phyloP scores from a whole-genome alignment of 2,888 invertebrate genomes.

The Cantharis rufa region DNA sequence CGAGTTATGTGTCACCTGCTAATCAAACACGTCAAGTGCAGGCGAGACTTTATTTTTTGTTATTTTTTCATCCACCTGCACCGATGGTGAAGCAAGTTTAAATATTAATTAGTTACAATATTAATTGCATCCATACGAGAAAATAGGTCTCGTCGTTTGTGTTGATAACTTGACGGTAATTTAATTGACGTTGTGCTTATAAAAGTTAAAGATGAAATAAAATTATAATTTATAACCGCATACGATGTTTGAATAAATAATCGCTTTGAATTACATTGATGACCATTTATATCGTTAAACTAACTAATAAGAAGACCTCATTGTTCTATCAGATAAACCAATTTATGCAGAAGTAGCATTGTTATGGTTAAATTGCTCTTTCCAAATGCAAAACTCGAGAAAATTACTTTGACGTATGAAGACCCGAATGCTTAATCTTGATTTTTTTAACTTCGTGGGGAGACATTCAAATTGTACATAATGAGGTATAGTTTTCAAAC shows the following conservation, averaged over 20 bases:
- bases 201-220: not conserved
- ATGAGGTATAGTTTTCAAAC: not conserved
- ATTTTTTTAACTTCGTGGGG: not conserved
- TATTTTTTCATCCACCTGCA: not conserved
- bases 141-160: not conserved
- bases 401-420: not conserved
- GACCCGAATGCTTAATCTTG: not conserved
- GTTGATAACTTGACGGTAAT: not conserved
- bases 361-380: constrained; percentile 8
- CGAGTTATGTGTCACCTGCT: not conserved
- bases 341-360: constrained; percentile 7
- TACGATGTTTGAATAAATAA: not conserved
- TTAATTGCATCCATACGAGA: not conserved
- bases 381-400: not conserved
- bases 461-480: not conserved
- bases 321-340: constrained; percentile 11
- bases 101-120: not conserved
- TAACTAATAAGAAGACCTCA: constrained; percentile 9
- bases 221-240: not conserved
- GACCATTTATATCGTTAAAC: constrained; percentile 8
- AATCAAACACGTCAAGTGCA: not conserved
- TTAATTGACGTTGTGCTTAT: not conserved
- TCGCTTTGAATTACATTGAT: constrained; percentile 6
- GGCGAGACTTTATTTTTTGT: not conserved
- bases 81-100: not conserved